phyloP scores from a whole-genome alignment of 2,113 vertebrate species.

The Globicephala melas region DNA sequence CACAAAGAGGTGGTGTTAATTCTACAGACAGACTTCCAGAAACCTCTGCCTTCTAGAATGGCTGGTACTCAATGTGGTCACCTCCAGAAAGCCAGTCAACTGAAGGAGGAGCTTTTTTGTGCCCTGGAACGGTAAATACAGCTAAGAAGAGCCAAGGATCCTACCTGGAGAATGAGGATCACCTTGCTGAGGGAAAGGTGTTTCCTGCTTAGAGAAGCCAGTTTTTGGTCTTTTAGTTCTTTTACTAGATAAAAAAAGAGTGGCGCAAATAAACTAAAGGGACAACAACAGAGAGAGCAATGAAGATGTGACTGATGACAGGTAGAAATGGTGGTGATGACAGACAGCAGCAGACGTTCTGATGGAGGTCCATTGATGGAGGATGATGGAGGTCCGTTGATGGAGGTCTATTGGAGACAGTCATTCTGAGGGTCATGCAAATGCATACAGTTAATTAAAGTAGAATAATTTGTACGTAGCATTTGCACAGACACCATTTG shows the following conservation, averaged over 20 bases:
- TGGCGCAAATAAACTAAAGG: neutral
- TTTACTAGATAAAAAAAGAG: neutral
- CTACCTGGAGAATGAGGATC: neutral
- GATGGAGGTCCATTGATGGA: neutral
- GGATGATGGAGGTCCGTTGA: neutral
- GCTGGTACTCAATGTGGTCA: neutral
- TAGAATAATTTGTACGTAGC: fast-evolving
- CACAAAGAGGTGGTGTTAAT: neutral
- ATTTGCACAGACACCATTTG: neutral
- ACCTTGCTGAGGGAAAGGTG: neutral
- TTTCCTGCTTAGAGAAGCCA: neutral
- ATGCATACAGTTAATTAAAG: neutral
- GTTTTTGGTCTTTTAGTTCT: neutral
- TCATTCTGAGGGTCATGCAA: neutral
- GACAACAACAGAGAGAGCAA: neutral
- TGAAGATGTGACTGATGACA: fast-evolving
- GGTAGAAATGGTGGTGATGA: neutral
- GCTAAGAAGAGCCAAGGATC: neutral
- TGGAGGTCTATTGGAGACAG: neutral
- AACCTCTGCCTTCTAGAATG: neutral
- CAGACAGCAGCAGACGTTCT: neutral
- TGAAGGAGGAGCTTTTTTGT: neutral
- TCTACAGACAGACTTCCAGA: neutral
- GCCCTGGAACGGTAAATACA: neutral
- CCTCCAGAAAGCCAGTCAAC: neutral